Conservation (phyloP, 1,140 invertebrate species). For the Listronotus bonariensis region DNA sequence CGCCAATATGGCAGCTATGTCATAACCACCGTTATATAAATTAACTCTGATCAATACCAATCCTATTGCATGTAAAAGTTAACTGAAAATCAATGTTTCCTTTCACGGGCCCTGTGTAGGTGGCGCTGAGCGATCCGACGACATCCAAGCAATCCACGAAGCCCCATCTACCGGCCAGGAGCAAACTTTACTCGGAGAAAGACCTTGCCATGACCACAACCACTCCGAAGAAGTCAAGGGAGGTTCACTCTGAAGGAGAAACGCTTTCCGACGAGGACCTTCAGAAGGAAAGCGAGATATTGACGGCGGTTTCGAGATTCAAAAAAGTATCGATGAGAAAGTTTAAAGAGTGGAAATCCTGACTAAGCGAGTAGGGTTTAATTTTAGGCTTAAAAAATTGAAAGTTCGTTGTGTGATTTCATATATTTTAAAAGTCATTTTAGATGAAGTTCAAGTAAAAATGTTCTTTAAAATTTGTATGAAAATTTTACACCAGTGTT, state of each 20-base stretch:
- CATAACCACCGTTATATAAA: too few relatives aligned
- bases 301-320: constrained; percentile 69
- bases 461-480: too few relatives aligned
- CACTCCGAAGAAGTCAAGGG: constrained; percentile 57
- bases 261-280: constrained; percentile 64
- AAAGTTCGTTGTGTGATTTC: too few relatives aligned
- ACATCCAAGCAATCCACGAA: constrained; percentile 57
- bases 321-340: constrained; percentile 76
- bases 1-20: too few relatives aligned
- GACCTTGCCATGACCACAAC: constrained; percentile 54
- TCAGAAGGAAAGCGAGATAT: constrained; percentile 62
- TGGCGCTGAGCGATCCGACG: constrained; percentile 71
- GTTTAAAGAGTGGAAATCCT: constrained; percentile 77
- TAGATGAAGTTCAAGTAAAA: too few relatives aligned
- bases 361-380: constrained; percentile 54
- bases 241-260: constrained; percentile 80
- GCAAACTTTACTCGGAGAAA: constrained; percentile 62
- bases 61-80: neutral
- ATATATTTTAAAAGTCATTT: too few relatives aligned
- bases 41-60: too few relatives aligned
- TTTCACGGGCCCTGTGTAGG: constrained; percentile 41
- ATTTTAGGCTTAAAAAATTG: constrained; percentile 11
- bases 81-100: constrained; percentile 24
- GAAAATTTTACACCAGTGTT: too few relatives aligned
- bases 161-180: constrained; percentile 57